Evolutionary conservation across 1,140 invertebrate genomes (phyloP), one percentile per base, ranked within the genome.

Genomic region (Sycophila sp.): DNA sequence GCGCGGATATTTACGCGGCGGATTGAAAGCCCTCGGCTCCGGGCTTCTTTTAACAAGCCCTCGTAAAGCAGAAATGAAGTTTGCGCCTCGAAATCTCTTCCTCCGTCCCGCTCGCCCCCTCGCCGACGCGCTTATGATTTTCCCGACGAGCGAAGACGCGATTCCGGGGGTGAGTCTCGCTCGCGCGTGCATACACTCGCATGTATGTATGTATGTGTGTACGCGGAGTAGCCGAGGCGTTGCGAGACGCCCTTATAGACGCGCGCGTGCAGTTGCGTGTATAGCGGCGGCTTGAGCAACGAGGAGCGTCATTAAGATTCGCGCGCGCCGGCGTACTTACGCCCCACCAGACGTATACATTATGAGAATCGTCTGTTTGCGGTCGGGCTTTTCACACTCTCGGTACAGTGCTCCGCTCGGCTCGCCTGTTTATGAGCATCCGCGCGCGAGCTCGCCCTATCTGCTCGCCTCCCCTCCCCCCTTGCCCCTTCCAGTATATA

Each of bases 1-100:
- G 28, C 4, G 47, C 45, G 30, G 42, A 62, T 62, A 62, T 62
- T 62, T 62, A 62, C 26, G 59, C 24, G n/a, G 62, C 34, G 53
- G 49, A 65, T 65, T 65, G 32, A 65, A 65, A 38, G 62, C 62
- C 22, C 34, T 38, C 17, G 24, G 15, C 17, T 32, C n/a, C n/a
- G n/a, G 0, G 11, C 38, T 40, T 8, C n/a, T n/a, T 32, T 63
- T 49, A 63, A 22, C 60, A 36, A 63, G 30, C 10, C 5, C n/a
- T 40, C 56, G 34, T 59, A 59, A 32, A 56, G 15, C 17, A 40
- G 32, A 59, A 11, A 59, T 59, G 34, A 24, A 38, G 32, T 38
- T 36, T 59, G 42, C 42, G n/a, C 17, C 17, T 56, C 4, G 26
- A 24, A 13, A 13, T 26, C 13, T 53, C n/a, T 53, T 26, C 13